Conservation (phyloP, 1,140 invertebrate species). For the Drosophila sechellia region DNA sequence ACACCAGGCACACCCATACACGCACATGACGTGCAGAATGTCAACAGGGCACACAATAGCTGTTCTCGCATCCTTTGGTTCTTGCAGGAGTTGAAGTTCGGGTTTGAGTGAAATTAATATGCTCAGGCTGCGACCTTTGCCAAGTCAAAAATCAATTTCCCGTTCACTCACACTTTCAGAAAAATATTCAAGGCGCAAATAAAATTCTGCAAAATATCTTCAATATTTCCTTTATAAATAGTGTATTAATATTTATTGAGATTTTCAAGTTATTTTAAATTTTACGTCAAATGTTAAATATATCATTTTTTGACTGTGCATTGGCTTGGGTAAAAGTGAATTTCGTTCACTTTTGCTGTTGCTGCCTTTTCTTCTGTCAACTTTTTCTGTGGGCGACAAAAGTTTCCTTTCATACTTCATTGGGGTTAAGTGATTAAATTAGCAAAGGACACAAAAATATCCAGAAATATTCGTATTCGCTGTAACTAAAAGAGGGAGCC, state of each 20-base stretch:
- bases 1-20: conserved; percentile 7
- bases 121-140: conserved; percentile 64
- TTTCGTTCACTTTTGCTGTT: conserved; percentile 27
- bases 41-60: conserved; percentile 44
- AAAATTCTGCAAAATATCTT: too few species aligned
- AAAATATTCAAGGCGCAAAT: not conserved
- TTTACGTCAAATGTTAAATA: not conserved
- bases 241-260: too few species aligned
- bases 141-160: conserved; percentile 78
- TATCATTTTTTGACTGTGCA: conserved; percentile 15
- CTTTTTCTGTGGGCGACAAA: conserved; percentile 55
- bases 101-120: conserved; percentile 68
- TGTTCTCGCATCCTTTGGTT: conserved; percentile 34
- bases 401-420: conserved; percentile 73
- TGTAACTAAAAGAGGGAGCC: conserved; percentile 9
- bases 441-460: conserved; percentile 59
- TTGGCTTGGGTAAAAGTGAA: conserved; percentile 12
- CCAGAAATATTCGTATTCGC: conserved; percentile 13
- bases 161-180: conserved; percentile 11
- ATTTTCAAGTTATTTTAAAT: too few species aligned
- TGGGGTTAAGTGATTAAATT: conserved; percentile 81
- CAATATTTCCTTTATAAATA: too few species aligned
- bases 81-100: conserved; percentile 25
- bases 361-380: conserved; percentile 44
- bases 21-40: conserved; percentile 31